Conservation (phyloP, 2,113 vertebrate genomes). For the Zosterops borbonicus region DNA sequence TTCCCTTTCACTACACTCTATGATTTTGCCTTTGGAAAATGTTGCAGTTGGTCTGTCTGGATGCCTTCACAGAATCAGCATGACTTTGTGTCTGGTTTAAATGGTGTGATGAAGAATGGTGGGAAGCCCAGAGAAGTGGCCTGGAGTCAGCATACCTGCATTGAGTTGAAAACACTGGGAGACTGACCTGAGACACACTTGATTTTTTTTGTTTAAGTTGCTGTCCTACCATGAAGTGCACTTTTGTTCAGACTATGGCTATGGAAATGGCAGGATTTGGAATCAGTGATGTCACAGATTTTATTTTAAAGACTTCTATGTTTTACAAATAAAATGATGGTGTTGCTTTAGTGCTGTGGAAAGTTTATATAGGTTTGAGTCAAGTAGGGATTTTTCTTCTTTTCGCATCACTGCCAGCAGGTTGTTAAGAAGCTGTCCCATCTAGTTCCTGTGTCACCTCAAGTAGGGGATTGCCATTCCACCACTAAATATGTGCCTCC, state of each 20-base stretch:
- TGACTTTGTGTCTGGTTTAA: slow-evolving; percentile 52
- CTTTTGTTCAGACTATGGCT: neutral
- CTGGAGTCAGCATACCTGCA: neutral
- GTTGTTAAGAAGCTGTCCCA: neutral
- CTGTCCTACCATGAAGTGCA: neutral
- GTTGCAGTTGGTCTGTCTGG: slow-evolving; percentile 46
- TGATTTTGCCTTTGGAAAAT: slow-evolving; percentile 58
- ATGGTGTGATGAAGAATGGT: neutral
- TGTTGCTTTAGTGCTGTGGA: neutral
- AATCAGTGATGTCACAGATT: neutral
- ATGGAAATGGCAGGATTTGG: neutral
- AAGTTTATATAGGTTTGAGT: neutral
- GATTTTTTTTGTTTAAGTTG: neutral
- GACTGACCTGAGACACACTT: neutral
- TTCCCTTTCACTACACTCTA: slow-evolving; percentile 40
- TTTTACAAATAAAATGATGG: neutral
- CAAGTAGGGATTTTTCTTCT: neutral
- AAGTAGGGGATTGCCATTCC: neutral
- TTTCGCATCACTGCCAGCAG: neutral
- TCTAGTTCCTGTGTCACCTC: neutral
- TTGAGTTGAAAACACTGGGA: neutral
- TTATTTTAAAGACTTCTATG: neutral
- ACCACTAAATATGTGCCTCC: neutral
- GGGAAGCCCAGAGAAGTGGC: neutral
- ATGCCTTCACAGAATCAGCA: slow-evolving; percentile 42